Evolutionary conservation across 2,113 vertebrate genomes (phyloP), one percentile per base, ranked within the genome.

Genomic region (Calypte anna): DNA sequence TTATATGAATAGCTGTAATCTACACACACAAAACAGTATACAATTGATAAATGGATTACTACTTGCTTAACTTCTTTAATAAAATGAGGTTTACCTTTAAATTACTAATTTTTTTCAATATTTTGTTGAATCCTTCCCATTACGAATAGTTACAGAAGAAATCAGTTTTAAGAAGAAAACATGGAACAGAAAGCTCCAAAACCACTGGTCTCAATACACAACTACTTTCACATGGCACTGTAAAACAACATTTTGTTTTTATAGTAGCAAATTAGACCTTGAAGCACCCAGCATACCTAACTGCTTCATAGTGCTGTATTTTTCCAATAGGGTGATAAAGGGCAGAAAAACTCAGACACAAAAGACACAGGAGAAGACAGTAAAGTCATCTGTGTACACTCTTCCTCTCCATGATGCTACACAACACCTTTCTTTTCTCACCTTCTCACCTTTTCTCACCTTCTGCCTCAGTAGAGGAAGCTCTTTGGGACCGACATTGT

Each of bases 401-500:
- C 6, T 25, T 27, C 9, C 50, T 31, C 53, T 67, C 23, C 31
- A 4, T 3, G 12, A 6, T 4, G 4, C 0, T 14, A 12, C 55
- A 16, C 10, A 21, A 5, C 8, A 51, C 6, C 36, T 40, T 40
- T 44, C 30, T 7, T n/a, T n/a, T 43, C 55, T 27, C 59, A 10
- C n/a, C 12, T 51, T 17, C 27, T 62, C 59, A 10, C n/a, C 30
- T 7, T n/a, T n/a, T 43, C 55, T 27, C 59, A 10, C n/a, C 12
- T 51, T 17, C 27, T 62, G 25, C 25, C 18, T 10, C 3, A n/a
- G 17, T 14, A 75, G 12, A 38, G 13, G 20, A 11, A 50, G 30
- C 63, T n/a, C 18, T 20, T 18, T 0, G 8, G 14, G 57, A 36
- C 27, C 11, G 7, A 6, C 0, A 5, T 18, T 23, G 8, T 9